Evolutionary conservation across 2,888 invertebrate species (phyloP), one percentile per base, ranked within the genome.

Genomic region (Capitulum mitella): DNA sequence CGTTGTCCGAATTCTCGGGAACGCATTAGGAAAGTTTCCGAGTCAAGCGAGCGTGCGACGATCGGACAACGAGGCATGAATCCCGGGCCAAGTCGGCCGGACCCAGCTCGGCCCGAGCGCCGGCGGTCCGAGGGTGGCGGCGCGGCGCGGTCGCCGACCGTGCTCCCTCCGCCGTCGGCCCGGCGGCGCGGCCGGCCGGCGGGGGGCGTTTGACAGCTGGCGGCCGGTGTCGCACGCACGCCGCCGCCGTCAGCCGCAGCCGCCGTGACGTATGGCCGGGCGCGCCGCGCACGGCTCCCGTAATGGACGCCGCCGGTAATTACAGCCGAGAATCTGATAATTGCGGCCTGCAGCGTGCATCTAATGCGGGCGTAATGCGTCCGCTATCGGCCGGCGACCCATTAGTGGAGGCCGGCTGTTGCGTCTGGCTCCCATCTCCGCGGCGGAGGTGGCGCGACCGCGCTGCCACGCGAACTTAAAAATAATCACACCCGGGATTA

Each of bases 401-500:
- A 61, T 61, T 61, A 61, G 61, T 32, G 61, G 32, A 16, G 32
- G 70, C 37, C 29, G 37, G 34, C 70, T 70, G 70, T 34, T 70
- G 70, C 70, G 70, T 37, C 70, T 70, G 70, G 37, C 37, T 32
- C 19, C 70, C 22, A 22, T 70, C 70, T 70, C 70, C 3, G 16
- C 22, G 5, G 29, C 70, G 70, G 26, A 32, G 70, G 70, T 37
- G 22, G 29, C 37, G 34, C 70, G 22, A 37, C 70, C 58, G 58
- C 10, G 29, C 14, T 37, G 37, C 37, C 70, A 37, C 70, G 70
- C 70, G 22, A 70, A 70, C 70, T 70, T 70, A 70, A 70, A 70
- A 70, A 70, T 70, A 70, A 70, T 34, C 70, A 37, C 37, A 12
- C 70, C 70, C 37, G 37, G 37, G 70, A 70, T 70, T 70, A 70